Evolutionary conservation across 2,888 invertebrate species (phyloP), one percentile per base, ranked within the genome.

Genomic region (Hirtodrosophila confusa): DNA sequence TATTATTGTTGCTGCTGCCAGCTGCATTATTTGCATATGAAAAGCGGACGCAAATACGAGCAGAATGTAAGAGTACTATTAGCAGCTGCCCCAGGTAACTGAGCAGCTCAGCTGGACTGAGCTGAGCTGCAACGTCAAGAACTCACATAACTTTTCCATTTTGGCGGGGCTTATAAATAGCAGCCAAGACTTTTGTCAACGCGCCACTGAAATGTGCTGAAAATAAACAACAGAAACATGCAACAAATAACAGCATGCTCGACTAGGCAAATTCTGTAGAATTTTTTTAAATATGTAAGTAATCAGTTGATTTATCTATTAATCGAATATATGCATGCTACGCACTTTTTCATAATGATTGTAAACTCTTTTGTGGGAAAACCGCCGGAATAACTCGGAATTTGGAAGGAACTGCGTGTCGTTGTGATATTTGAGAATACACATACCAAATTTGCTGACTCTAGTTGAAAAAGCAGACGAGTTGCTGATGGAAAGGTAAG

Each of bases 161-260:
- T 67, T 31, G 8, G 3, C 9, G 9, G 4, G 68, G 60, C 77
- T 74, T 74, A 86, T 77, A 86, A 80, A 80, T 80, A 74, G 80
- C 74, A 58, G 57, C 68, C 64, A 77, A 67, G 80, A 83, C 80
- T 77, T 84, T 83, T 80, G 84, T 80, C 64, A 73, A 63, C 69
- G 76, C 76, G 61, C 60, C 70, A 37, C 65, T 23, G 44, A 66
- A 82, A 78, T 62, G 68, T 68, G 54, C 53, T 64, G 51, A 50
- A 66, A 63, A 78, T 65, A 66, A 78, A 69, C 49, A 68, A 54
- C 54, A 61, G 44, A 8, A 23, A 35, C 7, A 40, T 45, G 23
- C 17, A 17, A 35, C 7, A 40, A 41, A 23, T 7, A 23, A 7
- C 9, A 6, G 29, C 31, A 11, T 7, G 3, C 11, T 7, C 4